Evolutionary conservation across 2,888 invertebrate genomes (phyloP), one percentile per base, ranked within the genome.

Genomic region (Pantelozetes paolii): DNA sequence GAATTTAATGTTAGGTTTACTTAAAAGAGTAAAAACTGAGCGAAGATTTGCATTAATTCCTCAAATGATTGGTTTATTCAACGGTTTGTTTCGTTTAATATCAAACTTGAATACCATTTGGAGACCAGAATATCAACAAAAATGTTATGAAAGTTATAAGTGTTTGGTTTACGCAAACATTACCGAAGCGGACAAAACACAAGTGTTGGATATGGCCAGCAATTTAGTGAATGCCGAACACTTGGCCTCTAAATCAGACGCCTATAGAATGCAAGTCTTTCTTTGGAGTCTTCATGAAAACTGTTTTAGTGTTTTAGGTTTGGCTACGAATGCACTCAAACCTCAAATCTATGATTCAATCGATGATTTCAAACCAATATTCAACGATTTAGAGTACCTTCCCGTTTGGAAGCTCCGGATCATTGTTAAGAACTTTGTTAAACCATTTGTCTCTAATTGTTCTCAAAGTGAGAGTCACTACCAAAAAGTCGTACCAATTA

Each of bases 71-170:
- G 36, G 71, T 1, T 23, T 71, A 20, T 45, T 74, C 8, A 28
- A 36, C n/a, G 50, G 64, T 11, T 36, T 75, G 2, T 50, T 54
- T 70, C 20, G 20, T 3, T 28, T 75, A 18, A 50, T 71, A 42
- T 71, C 57, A 9, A 75, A 32, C 32, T 62, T 75, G 23, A 73
- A 75, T 48, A 32, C 71, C 30, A 26, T 75, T n/a, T 75, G 75
- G 75, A 69, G 40, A 30, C 30, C 67, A 23, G 74, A 75, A 48
- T 71, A 48, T 50, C 70, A 62, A n/a, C 40, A 30, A 8, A 30
- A 48, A 28, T 73, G 73, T 50, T 36, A 71, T 45, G 70, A 45
- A n/a, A 64, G 71, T 13, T 75, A 71, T 30, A 48, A 40, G 26
- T 1, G 18, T 23, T 26, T 71, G n/a, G 64, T 75, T 54, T 75